Percentiles rank a stretch among this genome's conserved stretches.
Evolutionary conservation across 1,140 invertebrate species (phyloP).

Genomic region (Zeugodacus cucurbitae): DNA sequence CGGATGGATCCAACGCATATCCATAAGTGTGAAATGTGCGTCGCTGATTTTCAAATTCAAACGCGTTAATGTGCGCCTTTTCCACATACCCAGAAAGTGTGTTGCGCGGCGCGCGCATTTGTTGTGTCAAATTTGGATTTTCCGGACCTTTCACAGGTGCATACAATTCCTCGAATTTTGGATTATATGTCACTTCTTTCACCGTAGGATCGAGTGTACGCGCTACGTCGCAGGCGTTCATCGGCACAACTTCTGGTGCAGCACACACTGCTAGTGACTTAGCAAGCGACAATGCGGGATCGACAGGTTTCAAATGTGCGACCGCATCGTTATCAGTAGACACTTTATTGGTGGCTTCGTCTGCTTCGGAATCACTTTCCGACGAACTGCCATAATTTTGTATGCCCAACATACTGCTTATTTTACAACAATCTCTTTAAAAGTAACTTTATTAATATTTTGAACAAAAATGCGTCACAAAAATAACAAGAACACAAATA

Average conservation of each 20-base stretch:
- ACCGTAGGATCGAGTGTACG: constrained; percentile 77
- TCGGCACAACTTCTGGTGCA: constrained; percentile 82
- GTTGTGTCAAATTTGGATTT: constrained; percentile 91
- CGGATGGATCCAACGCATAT: constrained; percentile 95
- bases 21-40: constrained; percentile 95
- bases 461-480: too few relatives aligned
- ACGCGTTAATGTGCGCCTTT: constrained; percentile 93
- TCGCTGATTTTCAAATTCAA: constrained; percentile 98
- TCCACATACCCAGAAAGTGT: constrained; percentile 96
- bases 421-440: not conserved
- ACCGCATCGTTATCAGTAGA: constrained; percentile 8
- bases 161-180: constrained; percentile 95
- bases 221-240: constrained; percentile 70
- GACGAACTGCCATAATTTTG: constrained; percentile 60
- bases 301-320: constrained; percentile 69
- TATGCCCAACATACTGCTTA: constrained; percentile 52
- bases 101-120: constrained; percentile 88
- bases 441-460: not conserved
- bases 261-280: constrained; percentile 77
- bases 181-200: constrained; percentile 89
- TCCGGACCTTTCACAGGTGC: constrained; percentile 91
- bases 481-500: too few relatives aligned
- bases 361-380: constrained; percentile 55
- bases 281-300: constrained; percentile 65
- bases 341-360: not conserved